Conservation (phyloP, 2,888 invertebrate species). For the Atethmia centrago region DNA sequence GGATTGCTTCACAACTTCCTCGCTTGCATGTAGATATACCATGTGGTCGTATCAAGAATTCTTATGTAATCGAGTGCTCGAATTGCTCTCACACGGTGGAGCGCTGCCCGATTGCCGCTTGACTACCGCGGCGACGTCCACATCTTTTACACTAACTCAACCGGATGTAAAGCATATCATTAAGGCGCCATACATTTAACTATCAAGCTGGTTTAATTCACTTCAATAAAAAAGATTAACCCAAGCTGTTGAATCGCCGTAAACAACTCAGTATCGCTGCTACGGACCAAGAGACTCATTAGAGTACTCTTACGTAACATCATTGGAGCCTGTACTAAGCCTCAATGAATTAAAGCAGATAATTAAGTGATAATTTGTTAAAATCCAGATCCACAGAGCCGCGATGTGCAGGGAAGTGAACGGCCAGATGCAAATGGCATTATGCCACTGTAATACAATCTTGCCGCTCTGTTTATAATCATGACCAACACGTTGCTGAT, state of each 20-base stretch:
- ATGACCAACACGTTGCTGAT: conserved; percentile 55
- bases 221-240: conserved; percentile 37
- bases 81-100: conserved; percentile 51
- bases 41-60: conserved; percentile 52
- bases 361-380: conserved; percentile 61
- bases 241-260: conserved; percentile 29
- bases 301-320: conserved; percentile 40
- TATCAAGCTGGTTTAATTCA: conserved; percentile 39
- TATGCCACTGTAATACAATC: conserved; percentile 63
- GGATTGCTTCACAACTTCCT: conserved; percentile 61
- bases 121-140: conserved; percentile 24
- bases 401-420: conserved; percentile 66
- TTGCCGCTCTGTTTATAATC: conserved; percentile 74
- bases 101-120: conserved; percentile 17
- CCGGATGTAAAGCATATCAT: conserved; percentile 38
- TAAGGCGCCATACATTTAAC: conserved; percentile 48
- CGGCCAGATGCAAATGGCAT: conserved; percentile 67
- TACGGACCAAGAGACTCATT: conserved; percentile 21
- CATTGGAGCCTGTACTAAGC: conserved; percentile 12
- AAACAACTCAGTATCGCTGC: conserved; percentile 31
- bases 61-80: conserved; percentile 64
- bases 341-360: conserved; percentile 47
- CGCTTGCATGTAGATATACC: conserved; percentile 35
- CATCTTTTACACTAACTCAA: conserved; percentile 24
- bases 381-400: conserved; percentile 47